Evolutionary conservation across 1,140 invertebrate genomes (phyloP).

Genomic region (Drosophila tristis): DNA sequence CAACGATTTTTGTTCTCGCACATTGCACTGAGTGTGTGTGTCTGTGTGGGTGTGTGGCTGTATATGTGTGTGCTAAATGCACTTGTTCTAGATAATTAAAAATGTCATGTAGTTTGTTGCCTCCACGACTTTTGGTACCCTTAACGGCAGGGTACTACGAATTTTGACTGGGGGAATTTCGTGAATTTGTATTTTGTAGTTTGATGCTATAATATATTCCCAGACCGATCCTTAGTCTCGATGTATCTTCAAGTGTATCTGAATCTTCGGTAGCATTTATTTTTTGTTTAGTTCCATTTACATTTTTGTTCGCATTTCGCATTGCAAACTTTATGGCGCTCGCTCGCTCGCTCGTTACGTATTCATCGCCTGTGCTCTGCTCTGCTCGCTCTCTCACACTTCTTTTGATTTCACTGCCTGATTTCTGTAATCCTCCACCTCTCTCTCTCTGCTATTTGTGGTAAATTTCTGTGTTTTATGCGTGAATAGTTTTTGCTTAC

Average conservation of each 20-base stretch:
- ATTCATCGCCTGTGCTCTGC: slow-evolving; percentile 29
- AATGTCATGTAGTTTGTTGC: slow-evolving; percentile 56
- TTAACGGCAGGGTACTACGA: background rate
- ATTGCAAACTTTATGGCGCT: slow-evolving; percentile 14
- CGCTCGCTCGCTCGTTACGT: slow-evolving; percentile 16
- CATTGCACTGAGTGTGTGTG: slow-evolving; percentile 26
- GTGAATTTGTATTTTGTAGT: slow-evolving; percentile 5
- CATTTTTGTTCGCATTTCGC: slow-evolving; percentile 21
- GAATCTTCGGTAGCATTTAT: too few species aligned
- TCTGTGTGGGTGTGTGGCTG: slow-evolving; percentile 15
- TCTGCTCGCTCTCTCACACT: slow-evolving; percentile 5
- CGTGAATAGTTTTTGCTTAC: slow-evolving; percentile 61
- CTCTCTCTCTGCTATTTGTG: slow-evolving; percentile 20
- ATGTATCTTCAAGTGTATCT: too few species aligned
- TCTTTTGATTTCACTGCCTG: background rate
- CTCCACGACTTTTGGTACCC: slow-evolving; percentile 29
- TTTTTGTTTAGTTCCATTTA: background rate
- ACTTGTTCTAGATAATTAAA: slow-evolving; percentile 79
- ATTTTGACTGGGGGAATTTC: slow-evolving; percentile 24
- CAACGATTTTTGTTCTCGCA: slow-evolving; percentile 54
- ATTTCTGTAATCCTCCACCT: slow-evolving; percentile 5
- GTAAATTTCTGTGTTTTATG: slow-evolving; percentile 33
- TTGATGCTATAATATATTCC: background rate
- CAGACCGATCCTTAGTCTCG: too few species aligned
- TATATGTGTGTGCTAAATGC: slow-evolving; percentile 57